Base-by-base conservation (phyloP, 2,888 invertebrate species). In the Teleiodes luculella region DNA sequence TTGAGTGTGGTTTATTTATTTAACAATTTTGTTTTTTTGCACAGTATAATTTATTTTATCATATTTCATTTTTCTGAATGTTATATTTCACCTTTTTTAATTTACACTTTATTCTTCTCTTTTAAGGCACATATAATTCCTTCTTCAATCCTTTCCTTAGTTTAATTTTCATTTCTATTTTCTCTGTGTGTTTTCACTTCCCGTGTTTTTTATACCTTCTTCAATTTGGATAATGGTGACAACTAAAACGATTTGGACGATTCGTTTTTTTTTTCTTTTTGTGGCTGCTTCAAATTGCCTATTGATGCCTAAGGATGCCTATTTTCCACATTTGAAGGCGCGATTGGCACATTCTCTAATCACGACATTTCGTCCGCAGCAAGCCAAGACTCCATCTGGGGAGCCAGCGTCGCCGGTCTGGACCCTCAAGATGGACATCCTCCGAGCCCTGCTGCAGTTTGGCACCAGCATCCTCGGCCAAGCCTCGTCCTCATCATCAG, bases 341-440 rank as follows among this genome's bases (percentile, higher is more conserved):
- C n/a, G n/a, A n/a, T n/a, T n/a, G n/a, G n/a, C n/a, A n/a, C 13
- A 8, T 1, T 1, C 6, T 31, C 30, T 46, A 31, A 46, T 13
- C 16, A 8, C 14, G 0, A 10, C 28, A 8, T 49, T 28, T 49
- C 24, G 8, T 28, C 13, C 7, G 8, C 51, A 43, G 33, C 39
- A 24, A 53, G 41, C 20, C 33, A 53, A 49, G n/a, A 49, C 28
- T 10, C 36, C 55, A 1, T 20, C 57, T 7, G 57, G 58, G 24
- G 59, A 59, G 28, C 7, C 63, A 0, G 11, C 64, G 4, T 80
- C 79, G 1, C 83, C 82, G 0, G 56, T 83, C 2, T 78, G 76
- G 80, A 77, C 76, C 3, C 62, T 89, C 14, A 86, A 86, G 69
- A 68, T 83, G 74, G 83, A 81, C 63, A 65, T 88, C 50, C 53